Evolutionary conservation across 1,140 invertebrate genomes (phyloP).

Genomic region (Drosophila sturtevanti): DNA sequence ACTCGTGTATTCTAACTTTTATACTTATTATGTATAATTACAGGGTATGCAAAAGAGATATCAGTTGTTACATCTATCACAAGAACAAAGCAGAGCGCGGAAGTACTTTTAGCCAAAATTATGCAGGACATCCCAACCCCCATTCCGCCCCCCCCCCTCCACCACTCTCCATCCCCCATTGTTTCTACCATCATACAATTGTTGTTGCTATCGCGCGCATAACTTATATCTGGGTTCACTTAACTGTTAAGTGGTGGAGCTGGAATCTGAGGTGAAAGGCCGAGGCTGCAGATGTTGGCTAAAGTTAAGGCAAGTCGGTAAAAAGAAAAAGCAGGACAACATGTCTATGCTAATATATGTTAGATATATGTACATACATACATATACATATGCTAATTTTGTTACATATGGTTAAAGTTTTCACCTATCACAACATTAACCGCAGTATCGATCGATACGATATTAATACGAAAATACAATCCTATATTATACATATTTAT

Average conservation of each 20-base stretch:
- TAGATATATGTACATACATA: not conserved
- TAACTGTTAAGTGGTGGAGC: not conserved
- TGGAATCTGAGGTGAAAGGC: not conserved
- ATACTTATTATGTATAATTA: not conserved
- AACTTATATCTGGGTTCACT: conserved; percentile 4
- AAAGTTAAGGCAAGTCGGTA: not conserved
- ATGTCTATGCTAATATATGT: not conserved
- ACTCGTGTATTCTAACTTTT: too few species aligned
- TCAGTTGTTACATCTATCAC: conserved; percentile 5
- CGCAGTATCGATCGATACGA: too few species aligned
- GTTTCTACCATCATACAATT: not conserved
- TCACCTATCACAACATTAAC: too few species aligned
- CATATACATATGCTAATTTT: not conserved
- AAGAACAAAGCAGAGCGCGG: not conserved
- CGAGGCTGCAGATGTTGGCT: not conserved
- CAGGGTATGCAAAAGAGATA: not conserved
- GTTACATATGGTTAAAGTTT: not conserved
- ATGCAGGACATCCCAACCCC: not conserved
- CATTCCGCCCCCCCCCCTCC: not conserved
- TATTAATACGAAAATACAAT: too few species aligned
- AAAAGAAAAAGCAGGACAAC: not conserved
- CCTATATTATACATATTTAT: too few species aligned
- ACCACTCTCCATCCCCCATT: not conserved
- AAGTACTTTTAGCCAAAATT: not conserved
- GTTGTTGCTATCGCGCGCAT: not conserved